Evolutionary conservation across 2,797 vertebrate genomes (phyloP).

Genomic region (Cirrhinus molitorella): DNA sequence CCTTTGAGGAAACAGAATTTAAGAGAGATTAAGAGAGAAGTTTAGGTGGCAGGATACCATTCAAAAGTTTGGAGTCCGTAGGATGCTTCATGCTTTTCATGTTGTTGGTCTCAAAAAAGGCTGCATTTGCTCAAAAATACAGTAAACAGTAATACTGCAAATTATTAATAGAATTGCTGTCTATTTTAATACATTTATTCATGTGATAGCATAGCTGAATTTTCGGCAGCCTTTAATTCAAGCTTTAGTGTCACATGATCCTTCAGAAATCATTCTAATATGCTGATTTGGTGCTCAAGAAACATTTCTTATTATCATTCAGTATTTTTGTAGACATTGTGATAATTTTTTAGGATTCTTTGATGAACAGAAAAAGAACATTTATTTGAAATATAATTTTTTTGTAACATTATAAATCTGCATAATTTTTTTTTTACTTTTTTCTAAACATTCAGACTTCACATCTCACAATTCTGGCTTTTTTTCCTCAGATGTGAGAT

Average conservation of each 20-base stretch:
- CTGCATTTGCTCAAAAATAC: not conserved
- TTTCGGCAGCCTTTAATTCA: not conserved
- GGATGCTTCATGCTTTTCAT: not conserved
- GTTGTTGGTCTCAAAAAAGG: not conserved
- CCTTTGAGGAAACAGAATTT: conserved; percentile 63
- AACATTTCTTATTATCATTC: not conserved
- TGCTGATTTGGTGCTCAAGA: not conserved
- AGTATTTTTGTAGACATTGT: not conserved
- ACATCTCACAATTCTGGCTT: too few species aligned
- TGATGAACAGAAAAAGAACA: not conserved
- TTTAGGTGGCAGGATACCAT: not conserved
- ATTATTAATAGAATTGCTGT: not conserved
- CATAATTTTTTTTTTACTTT: too few species aligned
- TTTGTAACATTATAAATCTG: too few species aligned
- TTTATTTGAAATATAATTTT: not conserved
- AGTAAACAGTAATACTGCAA: not conserved
- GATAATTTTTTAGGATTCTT: not conserved
- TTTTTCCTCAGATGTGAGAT: too few species aligned
- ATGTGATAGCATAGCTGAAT: not conserved
- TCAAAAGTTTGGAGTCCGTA: not conserved
- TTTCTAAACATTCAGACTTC: too few species aligned
- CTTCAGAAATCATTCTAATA: not conserved
- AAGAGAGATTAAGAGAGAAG: not conserved
- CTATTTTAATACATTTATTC: not conserved
- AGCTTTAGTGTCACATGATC: not conserved